A percentile compares a stretch with the other conserved stretches of the same genome.
These are phyloP conservation scores for Heterocephalus glaber DNA, from an alignment of 2,113 vertebrate genomes.

Conservation along the genomic window DNA sequence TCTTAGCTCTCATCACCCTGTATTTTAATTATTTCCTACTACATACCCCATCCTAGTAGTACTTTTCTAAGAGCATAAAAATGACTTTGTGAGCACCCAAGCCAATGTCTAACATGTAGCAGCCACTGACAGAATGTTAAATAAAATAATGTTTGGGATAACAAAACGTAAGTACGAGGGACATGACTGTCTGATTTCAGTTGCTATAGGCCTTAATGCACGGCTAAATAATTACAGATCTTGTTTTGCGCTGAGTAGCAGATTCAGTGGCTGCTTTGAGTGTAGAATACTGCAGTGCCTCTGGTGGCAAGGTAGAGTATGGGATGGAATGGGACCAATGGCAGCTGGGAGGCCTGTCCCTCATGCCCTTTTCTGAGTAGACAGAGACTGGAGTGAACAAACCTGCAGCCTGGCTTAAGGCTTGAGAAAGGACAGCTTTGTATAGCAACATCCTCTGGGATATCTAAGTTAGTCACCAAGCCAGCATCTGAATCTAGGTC, in stretches of 20 bases:
- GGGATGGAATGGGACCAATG: background rate
- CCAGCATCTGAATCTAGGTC: background rate
- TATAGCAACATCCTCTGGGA: background rate
- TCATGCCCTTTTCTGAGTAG: background rate
- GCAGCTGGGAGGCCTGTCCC: background rate
- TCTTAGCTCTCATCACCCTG: background rate
- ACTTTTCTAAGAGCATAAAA: background rate
- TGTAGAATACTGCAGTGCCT: background rate
- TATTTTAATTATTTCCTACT: constrained; percentile 18
- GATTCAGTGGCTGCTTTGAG: background rate
- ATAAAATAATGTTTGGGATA: background rate
- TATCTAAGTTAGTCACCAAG: constrained; percentile 1
- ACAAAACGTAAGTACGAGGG: background rate
- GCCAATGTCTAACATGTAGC: background rate
- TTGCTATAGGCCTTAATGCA: background rate
- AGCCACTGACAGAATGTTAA: background rate
- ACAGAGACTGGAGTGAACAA: background rate
- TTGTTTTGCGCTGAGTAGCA: background rate
- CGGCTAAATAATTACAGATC: background rate
- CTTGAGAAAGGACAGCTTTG: background rate
- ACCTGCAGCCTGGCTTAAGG: background rate
- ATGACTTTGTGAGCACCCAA: background rate
- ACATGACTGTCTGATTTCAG: background rate
- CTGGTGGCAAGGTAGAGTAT: background rate
- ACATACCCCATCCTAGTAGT: background rate